Evolutionary conservation across 2,113 vertebrate species (phyloP).

Genomic region (Phoxinus phoxinus): DNA sequence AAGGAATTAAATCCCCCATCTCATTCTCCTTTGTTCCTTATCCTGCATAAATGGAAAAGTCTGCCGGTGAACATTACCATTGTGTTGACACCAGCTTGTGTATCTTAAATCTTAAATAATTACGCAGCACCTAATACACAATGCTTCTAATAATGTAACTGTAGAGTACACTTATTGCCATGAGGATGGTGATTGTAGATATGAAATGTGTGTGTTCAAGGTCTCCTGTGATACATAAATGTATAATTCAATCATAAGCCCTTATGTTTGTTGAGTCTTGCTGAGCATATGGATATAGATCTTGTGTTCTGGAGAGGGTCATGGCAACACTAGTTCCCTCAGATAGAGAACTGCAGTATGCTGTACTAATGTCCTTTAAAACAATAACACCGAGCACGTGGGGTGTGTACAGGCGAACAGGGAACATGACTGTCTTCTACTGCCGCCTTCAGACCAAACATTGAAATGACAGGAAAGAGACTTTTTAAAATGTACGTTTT

Average conservation of each 20-base stretch:
- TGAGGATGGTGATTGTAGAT: not conserved
- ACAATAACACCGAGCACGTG: conserved; percentile 41
- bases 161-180: not conserved
- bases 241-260: not conserved
- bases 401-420: not conserved
- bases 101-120: not conserved
- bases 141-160: not conserved
- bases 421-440: conserved; percentile 28
- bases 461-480: not conserved
- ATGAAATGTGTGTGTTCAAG: not conserved
- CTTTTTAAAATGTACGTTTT: not conserved
- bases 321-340: not conserved
- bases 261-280: not conserved
- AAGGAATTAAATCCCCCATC: not conserved
- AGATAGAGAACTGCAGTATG: not conserved
- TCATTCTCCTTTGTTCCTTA: conserved; percentile 40
- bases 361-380: conserved; percentile 12
- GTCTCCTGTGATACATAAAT: not conserved
- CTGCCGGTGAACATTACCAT: not conserved
- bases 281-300: not conserved
- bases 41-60: not conserved
- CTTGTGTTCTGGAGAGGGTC: not conserved
- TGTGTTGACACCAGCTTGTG: not conserved
- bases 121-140: not conserved
- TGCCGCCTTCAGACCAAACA: conserved; percentile 39